Evolutionary conservation across 2,797 vertebrate species (phyloP), one percentile per base, ranked within the genome.

Genomic region (Geotrypetes seraphini): DNA sequence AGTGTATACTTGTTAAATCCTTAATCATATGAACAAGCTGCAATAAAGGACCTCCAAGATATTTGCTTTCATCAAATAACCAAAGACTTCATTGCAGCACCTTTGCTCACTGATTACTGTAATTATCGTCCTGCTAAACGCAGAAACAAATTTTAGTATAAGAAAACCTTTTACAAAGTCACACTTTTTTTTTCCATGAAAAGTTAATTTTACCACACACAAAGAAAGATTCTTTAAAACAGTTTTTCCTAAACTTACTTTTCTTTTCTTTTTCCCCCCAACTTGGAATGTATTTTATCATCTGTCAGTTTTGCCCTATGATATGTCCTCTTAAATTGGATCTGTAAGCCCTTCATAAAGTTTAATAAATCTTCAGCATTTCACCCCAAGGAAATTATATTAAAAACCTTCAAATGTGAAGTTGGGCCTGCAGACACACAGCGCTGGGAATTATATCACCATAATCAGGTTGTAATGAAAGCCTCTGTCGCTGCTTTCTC

Each of bases 271-370:
- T 44, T 42, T 39, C 5, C 36, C 34, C 67, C 59, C 57, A 59
- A 71, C 58, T 77, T 75, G 63, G 61, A 83, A 81, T 81, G 74
- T 83, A 83, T 86, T 85, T 84, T 78, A 83, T 84, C 56, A 3
- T 83, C 82, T 86, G 82, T 84, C 84, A 82, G 74, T 80, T 81
- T 80, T 82, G 79, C 82, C 81, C 79, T 79, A 75, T 83, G 79
- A 83, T 84, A 84, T 85, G 84, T 85, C 80, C 81, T 87, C 76
- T 83, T 86, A 87, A 87, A 87, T 87, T 87, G 83, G 83, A 87
- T 87, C 81, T 84, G 83, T 91, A 90, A 92, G 88, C 90, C 91
- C 89, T 92, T 95, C 91, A 95, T 94, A 91, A 93, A 94, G 89
- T 95, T 92, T 95, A 95, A 95, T 86, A 86, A 85, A 85, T 87